These are phyloP conservation scores for Triplophysa yarkandensis DNA, from an alignment of 2,797 vertebrate species.

Conservation along the genomic window DNA sequence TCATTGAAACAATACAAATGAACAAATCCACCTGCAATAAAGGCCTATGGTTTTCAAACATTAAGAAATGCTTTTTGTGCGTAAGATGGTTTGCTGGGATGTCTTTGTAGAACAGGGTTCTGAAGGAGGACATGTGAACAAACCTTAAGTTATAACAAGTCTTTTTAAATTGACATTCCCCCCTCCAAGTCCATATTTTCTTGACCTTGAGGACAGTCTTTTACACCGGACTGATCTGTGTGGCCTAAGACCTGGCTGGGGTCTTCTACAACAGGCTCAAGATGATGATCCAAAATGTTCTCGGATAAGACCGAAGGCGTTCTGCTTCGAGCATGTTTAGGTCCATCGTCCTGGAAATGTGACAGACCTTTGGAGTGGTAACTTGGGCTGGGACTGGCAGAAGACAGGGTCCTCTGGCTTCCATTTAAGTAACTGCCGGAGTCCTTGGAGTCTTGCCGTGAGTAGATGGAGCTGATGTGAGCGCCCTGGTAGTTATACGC, in stretches of 20 bases:
- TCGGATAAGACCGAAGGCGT: constrained; percentile 42
- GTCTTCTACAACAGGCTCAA: constrained; percentile 48
- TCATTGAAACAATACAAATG: background rate
- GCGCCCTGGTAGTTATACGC: constrained; percentile 79
- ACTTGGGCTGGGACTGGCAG: constrained; percentile 73
- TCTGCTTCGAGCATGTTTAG: constrained; percentile 66
- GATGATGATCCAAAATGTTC: constrained; percentile 39
- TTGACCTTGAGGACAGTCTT: background rate
- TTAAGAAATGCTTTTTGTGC: background rate
- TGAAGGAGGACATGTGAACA: background rate
- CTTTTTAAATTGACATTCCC: background rate
- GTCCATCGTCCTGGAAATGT: constrained; percentile 66
- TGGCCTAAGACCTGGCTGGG: constrained; percentile 6
- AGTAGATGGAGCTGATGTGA: constrained; percentile 73
- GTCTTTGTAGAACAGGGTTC: background rate
- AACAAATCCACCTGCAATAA: background rate
- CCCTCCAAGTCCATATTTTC: background rate
- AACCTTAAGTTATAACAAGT: background rate
- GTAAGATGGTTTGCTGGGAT: background rate
- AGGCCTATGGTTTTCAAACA: background rate
- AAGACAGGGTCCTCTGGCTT: constrained; percentile 86
- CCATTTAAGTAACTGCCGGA: constrained; percentile 77
- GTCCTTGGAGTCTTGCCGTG: constrained; percentile 72
- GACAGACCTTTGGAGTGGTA: constrained; percentile 66
- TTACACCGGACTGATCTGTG: background rate